phyloP scores from a whole-genome alignment of 2,113 vertebrate species.

The Leucopsar rothschildi region DNA sequence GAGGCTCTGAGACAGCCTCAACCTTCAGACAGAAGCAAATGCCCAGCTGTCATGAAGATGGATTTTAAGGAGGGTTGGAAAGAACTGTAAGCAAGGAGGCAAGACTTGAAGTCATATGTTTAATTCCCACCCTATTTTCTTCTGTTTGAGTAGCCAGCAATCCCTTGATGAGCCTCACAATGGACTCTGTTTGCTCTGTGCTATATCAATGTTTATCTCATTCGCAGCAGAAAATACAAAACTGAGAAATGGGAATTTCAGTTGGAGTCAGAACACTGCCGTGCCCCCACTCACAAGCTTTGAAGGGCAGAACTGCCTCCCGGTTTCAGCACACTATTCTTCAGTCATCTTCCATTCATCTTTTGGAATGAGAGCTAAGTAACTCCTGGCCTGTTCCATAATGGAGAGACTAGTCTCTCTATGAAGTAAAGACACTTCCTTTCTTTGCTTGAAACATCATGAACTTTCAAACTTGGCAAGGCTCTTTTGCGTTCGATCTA shows the following conservation, averaged over 20 bases:
- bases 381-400: not conserved
- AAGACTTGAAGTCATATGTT: not conserved
- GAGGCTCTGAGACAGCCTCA: not conserved
- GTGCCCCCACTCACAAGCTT: not conserved
- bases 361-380: not conserved
- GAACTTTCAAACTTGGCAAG: conserved; percentile 62
- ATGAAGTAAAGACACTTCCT: conserved; percentile 32
- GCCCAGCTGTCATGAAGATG: not conserved
- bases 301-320: not conserved
- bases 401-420: not conserved
- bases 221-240: not conserved
- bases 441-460: conserved; percentile 44
- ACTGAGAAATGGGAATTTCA: not conserved
- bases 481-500: conserved; percentile 37
- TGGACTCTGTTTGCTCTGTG: not conserved
- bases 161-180: not conserved
- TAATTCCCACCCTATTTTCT: not conserved
- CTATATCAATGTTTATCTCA: conserved; percentile 40
- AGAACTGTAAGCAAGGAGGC: not conserved
- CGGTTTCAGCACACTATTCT: not conserved
- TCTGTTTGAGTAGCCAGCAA: conserved; percentile 31
- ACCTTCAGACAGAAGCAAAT: not conserved
- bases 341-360: conserved; percentile 28
- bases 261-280: fast-evolving
- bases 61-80: not conserved